Evolutionary conservation across 2,888 invertebrate species (phyloP), one percentile per base, ranked within the genome.

Genomic region (Folsomia manolachei): DNA sequence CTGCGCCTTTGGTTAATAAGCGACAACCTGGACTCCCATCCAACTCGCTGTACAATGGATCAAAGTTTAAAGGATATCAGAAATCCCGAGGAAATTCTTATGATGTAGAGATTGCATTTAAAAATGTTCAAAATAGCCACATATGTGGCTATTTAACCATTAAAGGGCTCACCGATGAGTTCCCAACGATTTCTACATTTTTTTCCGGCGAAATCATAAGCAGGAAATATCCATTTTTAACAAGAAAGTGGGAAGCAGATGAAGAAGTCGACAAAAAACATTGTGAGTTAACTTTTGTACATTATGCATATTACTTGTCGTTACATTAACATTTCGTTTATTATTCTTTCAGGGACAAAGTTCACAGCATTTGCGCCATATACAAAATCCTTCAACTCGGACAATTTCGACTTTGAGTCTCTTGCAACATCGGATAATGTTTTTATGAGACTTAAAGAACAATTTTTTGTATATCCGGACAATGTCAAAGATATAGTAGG

Each of bases 371-470:
- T 93, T 87, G 90, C 89, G 83, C 91, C 92, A 83, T 96, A 95
- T 85, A 89, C 92, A 78, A 95, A 95, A 85, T 91, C 91, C 72
- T 97, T 97, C 85, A 97, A 97, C 85, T 91, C 94, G 0, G 96
- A 97, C 86, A 90, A 89, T 78, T 97, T 97, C 86, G 94, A 96
- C 85, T 97, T 96, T 86, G 92, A 93, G 81, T 91, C 91, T 78
- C 86, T 97, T 82, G 89, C 89, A 81, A 89, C 90, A 82, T 93
- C 94, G 82, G 96, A 97, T 85, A 94, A 90, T 85, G 94, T 96
- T 70, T 97, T 95, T 85, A 96, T 97, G 96, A 88, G 96, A 84
- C 97, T 96, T 96, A 97, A 97, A 86, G 97, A 97, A 85, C 96
- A 70, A n/a, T 70, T 70, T 25, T 62, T 70, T 26, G 63, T 70